phyloP scores from a whole-genome alignment of 2,888 invertebrate species.

The Cerastis rubricosa region DNA sequence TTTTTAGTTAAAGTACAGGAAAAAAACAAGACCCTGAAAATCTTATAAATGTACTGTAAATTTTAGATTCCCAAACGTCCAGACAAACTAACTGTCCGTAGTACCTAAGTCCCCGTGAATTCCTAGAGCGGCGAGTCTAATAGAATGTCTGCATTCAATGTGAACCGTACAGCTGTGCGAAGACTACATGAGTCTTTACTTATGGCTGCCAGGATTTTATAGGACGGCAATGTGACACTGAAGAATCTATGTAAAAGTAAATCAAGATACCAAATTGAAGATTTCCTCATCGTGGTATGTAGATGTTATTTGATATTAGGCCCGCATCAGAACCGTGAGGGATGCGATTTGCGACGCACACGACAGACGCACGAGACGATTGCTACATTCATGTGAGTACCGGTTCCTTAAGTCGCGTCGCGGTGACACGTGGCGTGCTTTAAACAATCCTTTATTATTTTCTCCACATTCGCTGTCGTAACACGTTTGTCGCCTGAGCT shows the following conservation, averaged over 20 bases:
- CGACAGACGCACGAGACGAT: not conserved
- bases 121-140: slow-evolving; percentile 1
- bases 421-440: not conserved
- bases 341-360: not conserved
- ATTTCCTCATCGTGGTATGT: not conserved
- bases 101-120: slow-evolving; percentile 9
- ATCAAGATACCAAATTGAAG: not conserved
- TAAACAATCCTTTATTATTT: not conserved
- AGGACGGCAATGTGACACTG: not conserved
- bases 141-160: not conserved
- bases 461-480: not conserved
- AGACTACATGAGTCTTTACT: not conserved
- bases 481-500: not conserved
- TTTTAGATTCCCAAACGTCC: too few species aligned
- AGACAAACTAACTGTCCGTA: not conserved
- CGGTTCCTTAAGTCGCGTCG: not conserved
- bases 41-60: too few species aligned
- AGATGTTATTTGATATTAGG: not conserved
- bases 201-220: not conserved
- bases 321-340: not conserved
- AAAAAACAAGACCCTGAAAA: too few species aligned
- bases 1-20: not conserved
- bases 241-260: not conserved
- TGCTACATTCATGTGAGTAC: not conserved
- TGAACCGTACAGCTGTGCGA: not conserved